Base-by-base conservation (phyloP, 2,113 vertebrate species). In the Daubentonia madagascariensis region DNA sequence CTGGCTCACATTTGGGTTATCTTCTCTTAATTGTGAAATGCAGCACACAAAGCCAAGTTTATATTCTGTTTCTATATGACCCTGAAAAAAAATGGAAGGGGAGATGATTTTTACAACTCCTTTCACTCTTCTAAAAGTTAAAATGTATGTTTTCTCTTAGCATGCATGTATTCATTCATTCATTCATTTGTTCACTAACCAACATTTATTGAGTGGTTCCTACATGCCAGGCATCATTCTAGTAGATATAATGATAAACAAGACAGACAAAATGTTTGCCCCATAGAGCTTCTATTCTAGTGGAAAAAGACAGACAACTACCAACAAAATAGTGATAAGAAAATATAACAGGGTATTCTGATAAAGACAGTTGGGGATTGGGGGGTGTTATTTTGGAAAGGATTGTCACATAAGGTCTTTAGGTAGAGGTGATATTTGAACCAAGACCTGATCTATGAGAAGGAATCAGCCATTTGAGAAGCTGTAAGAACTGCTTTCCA, bases 81-180 rank as follows among this genome's bases (percentile, higher is more conserved):
- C 16, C 54, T 54, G 45, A 67, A 59, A 83, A 89, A 80, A 87
- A 73, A 61, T 48, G 50, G 45, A 92, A 50, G 32, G 25, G 11
- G 35, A 63, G 11, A 52, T 75, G 17, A 75, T 57, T 95, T 94
- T 91, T 87, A 76, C 57, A 92, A 86, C 1, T 63, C 63, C 8
- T 65, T 95, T 94, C 35, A n/a, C 20, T 78, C 50, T 87, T 96
- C 28, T 88, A 54, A 88, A 86, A 88, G 28, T 92, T 88, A 87
- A 92, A 76, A 43, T 91, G 18, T 40, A 23, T 91, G 2, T 78
- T 91, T 83, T 76, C 25, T 80, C 2, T 65, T 79, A 95, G 10
- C 5, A 22, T 84, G 5, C 30, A 61, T 52, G 3, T 63, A 80
- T 92, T 73, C 35, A 85, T 84, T 86, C 89, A 12, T 8, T 80